phyloP scores from a whole-genome alignment of 2,113 vertebrate species.

The Engystomops pustulosus region DNA sequence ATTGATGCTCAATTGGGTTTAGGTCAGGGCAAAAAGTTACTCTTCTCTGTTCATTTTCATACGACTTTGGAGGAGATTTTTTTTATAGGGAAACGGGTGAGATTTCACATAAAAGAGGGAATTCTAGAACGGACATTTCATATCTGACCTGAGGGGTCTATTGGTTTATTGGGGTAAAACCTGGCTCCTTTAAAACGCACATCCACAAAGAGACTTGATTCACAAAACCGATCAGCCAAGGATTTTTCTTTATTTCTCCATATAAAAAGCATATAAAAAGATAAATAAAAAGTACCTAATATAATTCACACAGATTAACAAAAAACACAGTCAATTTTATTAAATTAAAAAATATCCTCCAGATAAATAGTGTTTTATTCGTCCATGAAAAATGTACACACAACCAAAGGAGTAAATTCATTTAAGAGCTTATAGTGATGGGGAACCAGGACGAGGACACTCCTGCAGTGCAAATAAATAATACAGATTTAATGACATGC shows the following conservation, averaged over 20 bases:
- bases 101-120: no score
- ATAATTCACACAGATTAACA: slow-evolving; percentile 9
- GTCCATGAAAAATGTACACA: background rate
- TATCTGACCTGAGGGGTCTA: no score
- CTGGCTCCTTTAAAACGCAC: no score
- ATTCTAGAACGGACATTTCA: no score
- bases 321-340: slow-evolving; percentile 6
- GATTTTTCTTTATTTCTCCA: slow-evolving; percentile 41
- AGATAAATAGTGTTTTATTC: background rate
- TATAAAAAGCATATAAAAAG: slow-evolving; percentile 38
- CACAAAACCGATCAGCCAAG: background rate
- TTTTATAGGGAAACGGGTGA: no score
- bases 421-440: background rate
- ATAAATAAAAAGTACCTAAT: slow-evolving; percentile 42
- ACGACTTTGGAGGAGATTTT: no score
- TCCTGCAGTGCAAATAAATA: no score
- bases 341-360: background rate
- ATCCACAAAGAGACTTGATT: background rate
- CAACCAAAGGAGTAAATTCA: background rate
- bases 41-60: no score
- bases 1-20: no score
- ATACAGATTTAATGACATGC: background rate
- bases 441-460: no score
- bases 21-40: no score
- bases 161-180: no score